Evolutionary conservation across 1,140 invertebrate species (phyloP), one percentile per base, ranked within the genome.

Genomic region (Aphaenogaster ashmeadi): DNA sequence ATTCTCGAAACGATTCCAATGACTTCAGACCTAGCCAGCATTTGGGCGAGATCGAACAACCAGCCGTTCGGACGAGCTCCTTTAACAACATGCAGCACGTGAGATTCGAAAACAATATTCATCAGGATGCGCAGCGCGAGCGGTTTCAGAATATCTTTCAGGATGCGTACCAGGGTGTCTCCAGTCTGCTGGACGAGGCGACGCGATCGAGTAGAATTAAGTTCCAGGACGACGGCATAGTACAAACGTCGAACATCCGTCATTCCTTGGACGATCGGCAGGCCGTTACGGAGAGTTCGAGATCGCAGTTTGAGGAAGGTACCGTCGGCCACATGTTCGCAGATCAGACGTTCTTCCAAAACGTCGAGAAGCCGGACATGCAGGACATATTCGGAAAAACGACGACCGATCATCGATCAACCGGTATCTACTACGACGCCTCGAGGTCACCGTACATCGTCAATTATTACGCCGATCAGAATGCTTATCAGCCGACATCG

Each of bases 1-100:
- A 8, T 0, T 7, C 21, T 2, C 52, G 18, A 9, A 89, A 92
- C 33, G 6, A 21, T 9, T 64, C 71, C 18, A 15, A 21, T 5
- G 80, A 64, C 3, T 94, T 94, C 56, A 87, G 64, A 9, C 93
- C 94, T 0, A 94, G 94, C 54, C 54, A 90, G 3, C 93, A 94
- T 58, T 87, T 94, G 1, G 94, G 94, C 1, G 89, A 91, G 33
- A 94, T 94, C 69, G 87, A 89, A 1, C 87, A 92, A 8, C 33
- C 80, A 4, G 13, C 8, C 3, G 33, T 80, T 7, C 69, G 84
- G 0, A 44, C 18, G 9, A 86, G 44, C 67, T 91, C 93, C 2
- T 93, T 93, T 77, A 92, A 93, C 66, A 88, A 88, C 3, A 44
- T 91, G 5, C 75, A 90, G 0, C 92, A 90, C 21, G 47, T 93